Base-by-base conservation (phyloP, 2,113 vertebrate genomes). In the Austrofundulus limnaeus region DNA sequence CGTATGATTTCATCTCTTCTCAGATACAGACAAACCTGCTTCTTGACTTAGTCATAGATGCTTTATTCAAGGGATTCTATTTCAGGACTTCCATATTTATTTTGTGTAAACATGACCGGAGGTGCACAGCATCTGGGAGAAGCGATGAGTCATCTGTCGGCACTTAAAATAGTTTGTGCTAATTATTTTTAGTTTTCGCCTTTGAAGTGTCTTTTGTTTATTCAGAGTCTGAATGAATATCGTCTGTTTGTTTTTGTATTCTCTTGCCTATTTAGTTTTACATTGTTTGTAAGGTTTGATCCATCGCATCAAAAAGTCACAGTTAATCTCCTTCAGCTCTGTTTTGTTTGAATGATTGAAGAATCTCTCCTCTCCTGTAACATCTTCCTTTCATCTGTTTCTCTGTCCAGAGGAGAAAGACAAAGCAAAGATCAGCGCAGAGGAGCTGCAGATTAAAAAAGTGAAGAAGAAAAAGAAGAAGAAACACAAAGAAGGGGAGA, bases 391-490 rank as follows among this genome's bases (percentile, higher is more conserved):
- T 24, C 39, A 8, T 28, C 21, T 56, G 46, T 71, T 23, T 24
- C 0, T 79, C 58, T 85, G 74, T 90, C 61, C 87, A 99, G 96
- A 91, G 89, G 93, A 93, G 56, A 95, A 94, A 83, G 94, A 95
- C 81, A 96, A 96, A 83, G 88, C 91, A 77, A 95, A 96, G 92
- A 89, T 91, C 61, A 94, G 91, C 83, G 75, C 88, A 0, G 96
- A 97, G 81, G 96, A 98, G 79, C 91, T 98, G 78, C 94, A 95
- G 90, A 94, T 96, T 78, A 98, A 96, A 92, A 99, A 98, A 84
- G 95, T 95, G n/a, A 99, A 99, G 93, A 99, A 98, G 93, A 99
- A 98, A 95, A 99, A 99, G 95, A 98, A 98, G 93, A 99, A 99
- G 94, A 98, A 98, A 94, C 96, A 98, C 80, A 97, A 96, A 95